Evolutionary conservation across 2,888 invertebrate genomes (phyloP).

Genomic region (Ochropleura plecta): DNA sequence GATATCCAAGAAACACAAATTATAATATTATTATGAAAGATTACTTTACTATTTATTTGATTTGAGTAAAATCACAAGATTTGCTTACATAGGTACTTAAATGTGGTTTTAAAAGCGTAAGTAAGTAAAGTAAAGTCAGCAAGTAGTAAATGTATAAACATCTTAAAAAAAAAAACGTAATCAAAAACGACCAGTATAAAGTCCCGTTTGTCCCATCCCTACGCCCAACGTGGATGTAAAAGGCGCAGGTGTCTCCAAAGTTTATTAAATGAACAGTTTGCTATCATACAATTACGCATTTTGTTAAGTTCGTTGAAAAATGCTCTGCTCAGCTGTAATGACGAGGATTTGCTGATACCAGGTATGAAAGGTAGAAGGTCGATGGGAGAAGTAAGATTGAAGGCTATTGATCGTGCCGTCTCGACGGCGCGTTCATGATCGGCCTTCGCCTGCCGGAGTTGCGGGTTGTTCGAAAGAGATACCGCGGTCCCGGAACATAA

Average conservation of each 20-base stretch:
- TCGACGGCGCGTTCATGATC: too few species aligned
- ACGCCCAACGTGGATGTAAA: slow-evolving; percentile 32
- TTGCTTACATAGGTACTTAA: too few species aligned
- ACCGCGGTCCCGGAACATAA: too few species aligned
- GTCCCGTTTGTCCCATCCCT: slow-evolving; percentile 39
- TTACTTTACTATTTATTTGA: too few species aligned
- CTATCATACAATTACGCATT: slow-evolving; percentile 58
- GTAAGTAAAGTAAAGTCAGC: too few species aligned
- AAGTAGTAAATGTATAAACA: neutral
- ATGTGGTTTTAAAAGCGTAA: too few species aligned
- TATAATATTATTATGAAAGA: too few species aligned
- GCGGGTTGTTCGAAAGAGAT: too few species aligned
- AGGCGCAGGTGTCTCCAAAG: slow-evolving; percentile 65
- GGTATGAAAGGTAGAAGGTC: neutral
- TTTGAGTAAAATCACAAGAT: too few species aligned
- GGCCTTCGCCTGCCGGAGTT: too few species aligned
- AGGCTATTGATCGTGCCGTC: too few species aligned
- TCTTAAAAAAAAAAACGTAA: neutral
- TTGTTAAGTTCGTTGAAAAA: slow-evolving; percentile 62
- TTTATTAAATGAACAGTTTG: slow-evolving; percentile 64
- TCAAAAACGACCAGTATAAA: neutral
- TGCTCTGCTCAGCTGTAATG: slow-evolving; percentile 18
- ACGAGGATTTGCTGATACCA: neutral
- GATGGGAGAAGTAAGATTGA: neutral
- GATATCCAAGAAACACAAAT: too few species aligned